phyloP scores from a whole-genome alignment of 2,888 invertebrate species.

The Netelia inedita region DNA sequence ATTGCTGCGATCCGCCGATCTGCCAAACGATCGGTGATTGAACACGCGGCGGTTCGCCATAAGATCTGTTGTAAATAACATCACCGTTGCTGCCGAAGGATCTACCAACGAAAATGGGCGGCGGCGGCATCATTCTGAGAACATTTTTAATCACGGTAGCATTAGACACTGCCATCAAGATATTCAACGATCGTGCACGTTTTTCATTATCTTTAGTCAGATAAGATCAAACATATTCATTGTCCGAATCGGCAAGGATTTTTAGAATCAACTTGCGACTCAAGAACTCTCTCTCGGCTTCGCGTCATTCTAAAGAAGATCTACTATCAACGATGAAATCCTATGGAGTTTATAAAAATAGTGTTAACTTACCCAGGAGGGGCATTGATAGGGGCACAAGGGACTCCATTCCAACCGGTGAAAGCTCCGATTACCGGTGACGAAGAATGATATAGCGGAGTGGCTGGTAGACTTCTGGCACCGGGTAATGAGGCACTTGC shows the following conservation, averaged over 20 bases:
- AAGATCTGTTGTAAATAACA: conserved; percentile 77
- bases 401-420: conserved; percentile 80
- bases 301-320: conserved; percentile 76
- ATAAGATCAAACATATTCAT: conserved; percentile 83
- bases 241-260: conserved; percentile 80
- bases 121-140: conserved; percentile 78
- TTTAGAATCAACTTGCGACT: conserved; percentile 80
- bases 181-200: background rate
- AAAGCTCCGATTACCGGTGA: conserved; percentile 81
- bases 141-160: background rate
- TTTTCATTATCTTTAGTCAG: conserved; percentile 74
- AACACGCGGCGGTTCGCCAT: conserved; percentile 78
- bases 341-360: conserved; percentile 26
- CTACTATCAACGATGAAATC: conserved; percentile 4
- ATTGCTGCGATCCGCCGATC: conserved; percentile 74
- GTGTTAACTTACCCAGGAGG: conserved; percentile 75
- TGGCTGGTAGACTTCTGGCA: conserved; percentile 82
- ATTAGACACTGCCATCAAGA: no score
- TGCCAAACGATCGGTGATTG: conserved; percentile 81
- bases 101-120: conserved; percentile 79
- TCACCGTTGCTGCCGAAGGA: conserved; percentile 78
- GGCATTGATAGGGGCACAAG: conserved; percentile 77
- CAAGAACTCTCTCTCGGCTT: conserved; percentile 81
- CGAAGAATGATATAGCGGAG: conserved; percentile 81
- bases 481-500: conserved; percentile 78